These are phyloP conservation scores for Sphenodon punctatus DNA, from an alignment of 2,797 vertebrate genomes.

Conservation along the genomic window DNA sequence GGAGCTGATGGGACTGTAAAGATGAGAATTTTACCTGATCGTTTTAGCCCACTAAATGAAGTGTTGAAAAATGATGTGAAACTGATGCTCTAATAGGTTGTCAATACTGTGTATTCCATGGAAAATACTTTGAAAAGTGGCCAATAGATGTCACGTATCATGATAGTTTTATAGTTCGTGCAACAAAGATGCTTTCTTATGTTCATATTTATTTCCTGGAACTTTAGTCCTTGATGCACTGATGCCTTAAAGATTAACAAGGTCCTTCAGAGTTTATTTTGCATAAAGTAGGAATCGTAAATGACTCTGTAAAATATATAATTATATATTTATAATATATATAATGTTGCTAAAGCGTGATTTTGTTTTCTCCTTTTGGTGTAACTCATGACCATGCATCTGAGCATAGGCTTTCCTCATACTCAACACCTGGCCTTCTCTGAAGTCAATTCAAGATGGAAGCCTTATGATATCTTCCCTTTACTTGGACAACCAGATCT, in stretches of 20 bases:
- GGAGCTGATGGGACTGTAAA: conserved; percentile 98
- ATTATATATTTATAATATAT: conserved; percentile 44
- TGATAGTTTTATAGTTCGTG: conserved; percentile 48
- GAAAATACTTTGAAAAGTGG: conserved; percentile 49
- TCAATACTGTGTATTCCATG: conserved; percentile 33
- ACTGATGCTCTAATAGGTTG: conserved; percentile 83
- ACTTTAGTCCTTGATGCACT: conserved; percentile 73
- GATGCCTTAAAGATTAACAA: conserved; percentile 82
- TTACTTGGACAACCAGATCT: conserved; percentile 3
- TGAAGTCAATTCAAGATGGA: background rate
- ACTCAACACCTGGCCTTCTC: background rate
- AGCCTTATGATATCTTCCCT: background rate
- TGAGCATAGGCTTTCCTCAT: background rate
- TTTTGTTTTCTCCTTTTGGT: conserved; percentile 50
- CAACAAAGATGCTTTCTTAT: conserved; percentile 58
- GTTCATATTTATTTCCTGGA: conserved; percentile 68
- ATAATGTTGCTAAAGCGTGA: conserved; percentile 38
- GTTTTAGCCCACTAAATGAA: conserved; percentile 80
- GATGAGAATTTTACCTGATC: conserved; percentile 92
- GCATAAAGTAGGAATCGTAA: conserved; percentile 66
- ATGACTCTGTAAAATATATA: conserved; percentile 47
- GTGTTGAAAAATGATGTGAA: conserved; percentile 87
- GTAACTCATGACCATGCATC: background rate
- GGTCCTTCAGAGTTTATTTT: conserved; percentile 64
- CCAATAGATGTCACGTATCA: conserved; percentile 53